Base-by-base conservation (phyloP, 2,797 vertebrate species). In the Alcedo atthis region DNA sequence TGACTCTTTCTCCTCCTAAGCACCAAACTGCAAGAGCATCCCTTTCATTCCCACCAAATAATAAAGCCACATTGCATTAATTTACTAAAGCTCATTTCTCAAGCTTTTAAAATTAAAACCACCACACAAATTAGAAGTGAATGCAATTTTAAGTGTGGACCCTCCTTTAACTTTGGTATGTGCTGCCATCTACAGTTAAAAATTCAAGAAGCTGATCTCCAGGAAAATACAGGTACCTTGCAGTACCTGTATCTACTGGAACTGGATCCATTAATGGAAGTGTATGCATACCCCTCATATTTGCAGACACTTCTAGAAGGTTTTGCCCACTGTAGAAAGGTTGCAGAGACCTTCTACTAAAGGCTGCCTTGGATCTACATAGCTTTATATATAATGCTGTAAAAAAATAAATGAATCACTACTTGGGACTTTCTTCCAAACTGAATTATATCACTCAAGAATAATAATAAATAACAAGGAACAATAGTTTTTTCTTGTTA, bases 141-240 rank as follows among this genome's bases (percentile, higher is more conserved):
- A 49, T 9, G 9, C 19, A 58, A 16, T 15, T 71, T 78, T 14
- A 43, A 77, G 12, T 24, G 24, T 9, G 71, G 11, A 35, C 3
- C 3, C 10, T 48, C 59, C 54, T 57, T 73, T 58, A 12, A 54
- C 58, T 68, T 62, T 37, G 40, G 37, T 53, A 76, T 70, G 55
- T 79, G 37, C 87, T 92, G 87, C 94, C 91, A 87, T 54, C 92
- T 91, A 63, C 51, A 81, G 94, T 28, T 55, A 61, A 53, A 73
- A 63, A 37, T 28, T 42, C 4, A 53, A 26, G 45, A 40, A 37
- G 8, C 18, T 59, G 14, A 69, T 46, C 30, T 42, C 26, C 32
- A 35, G 10, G 22, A 64, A 81, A 75, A 62, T 12, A 5, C 1
- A 58, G 12, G 13, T 85, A 7, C 30, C 37, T 58, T 81, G 55